Evolutionary conservation across 2,113 vertebrate species (phyloP).

Genomic region (Gallinago jamesoni): DNA sequence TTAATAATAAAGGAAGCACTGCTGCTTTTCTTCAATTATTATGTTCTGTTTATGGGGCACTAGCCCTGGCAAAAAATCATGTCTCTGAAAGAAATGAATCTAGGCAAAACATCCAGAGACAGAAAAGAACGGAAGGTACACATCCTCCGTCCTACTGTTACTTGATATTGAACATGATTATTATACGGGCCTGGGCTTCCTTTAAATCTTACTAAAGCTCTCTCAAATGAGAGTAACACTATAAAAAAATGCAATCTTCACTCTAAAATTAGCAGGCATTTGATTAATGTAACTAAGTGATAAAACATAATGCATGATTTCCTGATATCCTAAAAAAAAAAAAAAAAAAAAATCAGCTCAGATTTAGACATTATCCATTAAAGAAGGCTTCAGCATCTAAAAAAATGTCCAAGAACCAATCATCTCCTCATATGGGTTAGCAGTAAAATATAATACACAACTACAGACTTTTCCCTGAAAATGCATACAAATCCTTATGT

Average conservation of each 20-base stretch:
- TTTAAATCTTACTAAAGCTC: not conserved
- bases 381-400: not conserved
- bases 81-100: not conserved
- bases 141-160: not conserved
- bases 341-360: not conserved
- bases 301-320: not conserved
- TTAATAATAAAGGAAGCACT: not conserved
- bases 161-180: not conserved
- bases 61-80: not conserved
- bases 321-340: not conserved
- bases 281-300: not conserved
- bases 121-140: not conserved
- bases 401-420: not conserved
- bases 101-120: not conserved
- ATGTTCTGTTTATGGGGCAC: not conserved
- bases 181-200: not conserved
- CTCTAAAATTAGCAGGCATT: not conserved
- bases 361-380: not conserved
- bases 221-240: not conserved
- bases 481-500: not conserved
- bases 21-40: not conserved
- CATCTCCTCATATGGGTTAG: not conserved
- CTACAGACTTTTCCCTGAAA: not conserved
- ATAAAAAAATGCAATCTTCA: not conserved
- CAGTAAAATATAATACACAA: not conserved